Base-by-base conservation (phyloP, 2,113 vertebrate genomes). In the Spermophilus dauricus region DNA sequence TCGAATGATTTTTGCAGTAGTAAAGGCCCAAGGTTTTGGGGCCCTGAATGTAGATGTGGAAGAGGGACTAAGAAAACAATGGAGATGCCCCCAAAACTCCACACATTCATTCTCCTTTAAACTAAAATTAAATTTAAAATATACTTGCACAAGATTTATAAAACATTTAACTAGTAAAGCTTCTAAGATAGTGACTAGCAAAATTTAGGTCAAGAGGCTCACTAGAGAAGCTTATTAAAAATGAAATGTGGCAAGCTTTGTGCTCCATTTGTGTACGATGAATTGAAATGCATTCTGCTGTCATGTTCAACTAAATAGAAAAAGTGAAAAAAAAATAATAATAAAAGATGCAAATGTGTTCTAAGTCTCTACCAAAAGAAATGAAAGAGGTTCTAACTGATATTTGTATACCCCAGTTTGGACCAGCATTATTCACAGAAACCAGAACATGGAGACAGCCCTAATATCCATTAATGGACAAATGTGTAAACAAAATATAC, bases 171-270 rank as follows among this genome's bases (percentile, higher is more conserved):
- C 51, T 53, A 82, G 37, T 20, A 67, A 82, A 91, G 2, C 42
- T 39, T 94, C 45, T 58, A 51, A 51, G 48, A 1, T 3, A 67
- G 69, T 77, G 51, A 6, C 8, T 89, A 18, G 77, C 30, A 72
- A 86, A 76, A 82, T 76, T 28, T 63, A 91, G n/a, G 17, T n/a
- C 26, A 93, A 93, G 22, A 96, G 18, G 28, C 14, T 97, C 37
- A 78, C 37, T 42, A 56, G 30, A 93, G 45, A 86, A 75, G 20
- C 16, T 82, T 9, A 1, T 73, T 72, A 82, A 86, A 77, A 81
- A 70, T 32, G 39, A n/a, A 95, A 67, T 48, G 4, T 63, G 13
- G 48, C 48, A 51, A 51, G 48, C 12, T 51, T 51, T 51, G 48
- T 13, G 12, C 48, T 51, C 48, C 48, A 51, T 51, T 51, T 51